A percentile compares a stretch with the other conserved stretches of the same genome.
Conservation (phyloP, 1,140 invertebrate genomes). For the Telenomus remus region DNA sequence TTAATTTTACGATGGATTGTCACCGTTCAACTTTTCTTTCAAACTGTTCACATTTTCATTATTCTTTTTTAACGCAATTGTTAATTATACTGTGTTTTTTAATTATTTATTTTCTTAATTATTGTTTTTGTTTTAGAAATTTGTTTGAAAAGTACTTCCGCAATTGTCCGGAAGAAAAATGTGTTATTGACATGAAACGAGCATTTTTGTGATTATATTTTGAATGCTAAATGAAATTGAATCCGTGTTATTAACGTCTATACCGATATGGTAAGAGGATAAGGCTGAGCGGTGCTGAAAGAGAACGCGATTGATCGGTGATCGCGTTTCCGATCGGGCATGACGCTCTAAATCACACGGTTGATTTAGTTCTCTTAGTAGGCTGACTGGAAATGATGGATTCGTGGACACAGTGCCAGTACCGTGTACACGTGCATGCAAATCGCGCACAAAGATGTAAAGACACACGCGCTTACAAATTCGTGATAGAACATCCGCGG, state of each 20-base stretch:
- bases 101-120: too few relatives aligned
- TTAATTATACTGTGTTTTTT: too few relatives aligned
- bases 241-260: slow-evolving; percentile 32
- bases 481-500: slow-evolving; percentile 48
- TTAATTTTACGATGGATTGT: too few relatives aligned
- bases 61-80: too few relatives aligned
- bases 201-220: too few relatives aligned
- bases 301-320: slow-evolving; percentile 62
- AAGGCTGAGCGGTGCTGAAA: slow-evolving; percentile 14
- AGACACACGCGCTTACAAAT: slow-evolving; percentile 51
- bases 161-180: too few relatives aligned
- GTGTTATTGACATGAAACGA: too few relatives aligned
- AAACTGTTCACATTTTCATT: too few relatives aligned
- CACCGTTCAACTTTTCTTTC: too few relatives aligned
- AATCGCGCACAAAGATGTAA: slow-evolving; percentile 37
- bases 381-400: slow-evolving; percentile 48
- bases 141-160: too few relatives aligned
- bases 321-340: slow-evolving; percentile 62
- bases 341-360: slow-evolving; percentile 64
- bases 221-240: slow-evolving; percentile 3
- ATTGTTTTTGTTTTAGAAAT: too few relatives aligned
- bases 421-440: slow-evolving; percentile 28
- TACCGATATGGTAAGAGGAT: slow-evolving; percentile 19
- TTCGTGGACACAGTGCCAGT: slow-evolving; percentile 28
- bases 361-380: slow-evolving; percentile 60